These are phyloP conservation scores for Steinernema khuongi DNA, from an alignment of 1,140 invertebrate species.

Conservation along the genomic window DNA sequence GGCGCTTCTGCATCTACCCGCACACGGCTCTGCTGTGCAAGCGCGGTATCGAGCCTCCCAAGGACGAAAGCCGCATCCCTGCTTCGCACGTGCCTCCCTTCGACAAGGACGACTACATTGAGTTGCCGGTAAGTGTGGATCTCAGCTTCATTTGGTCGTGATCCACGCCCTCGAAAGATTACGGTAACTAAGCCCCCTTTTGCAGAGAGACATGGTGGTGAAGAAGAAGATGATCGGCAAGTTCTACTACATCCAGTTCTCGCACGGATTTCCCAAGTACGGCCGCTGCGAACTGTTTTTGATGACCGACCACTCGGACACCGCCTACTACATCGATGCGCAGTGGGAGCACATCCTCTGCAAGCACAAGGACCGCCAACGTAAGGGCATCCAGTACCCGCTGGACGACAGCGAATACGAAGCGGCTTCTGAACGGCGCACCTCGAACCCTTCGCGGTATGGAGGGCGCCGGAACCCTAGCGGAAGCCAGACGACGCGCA, in stretches of 20 bases:
- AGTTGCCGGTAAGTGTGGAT: not conserved
- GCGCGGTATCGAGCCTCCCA: not conserved
- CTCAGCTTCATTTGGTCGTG: not conserved
- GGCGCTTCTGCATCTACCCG: not conserved
- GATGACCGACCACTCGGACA: not conserved
- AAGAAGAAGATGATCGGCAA: not conserved
- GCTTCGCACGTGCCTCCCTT: not conserved
- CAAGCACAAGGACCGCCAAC: not conserved
- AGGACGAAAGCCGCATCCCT: not conserved
- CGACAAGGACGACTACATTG: not conserved
- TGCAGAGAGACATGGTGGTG: not conserved
- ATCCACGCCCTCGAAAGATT: too few relatives aligned
- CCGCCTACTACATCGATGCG: not conserved
- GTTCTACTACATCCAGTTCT: slow-evolving; percentile 2
- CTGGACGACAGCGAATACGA: not conserved
- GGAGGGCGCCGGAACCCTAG: not conserved
- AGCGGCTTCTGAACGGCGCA: not conserved
- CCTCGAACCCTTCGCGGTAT: not conserved
- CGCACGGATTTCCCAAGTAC: not conserved
- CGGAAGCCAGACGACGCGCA: not conserved
- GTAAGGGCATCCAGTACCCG: not conserved
- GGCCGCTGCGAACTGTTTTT: not conserved
- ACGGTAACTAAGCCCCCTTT: not conserved
- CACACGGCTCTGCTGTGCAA: not conserved
- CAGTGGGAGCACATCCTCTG: not conserved